Conservation (phyloP, 2,888 invertebrate species). For the Phyllotreta striolata region DNA sequence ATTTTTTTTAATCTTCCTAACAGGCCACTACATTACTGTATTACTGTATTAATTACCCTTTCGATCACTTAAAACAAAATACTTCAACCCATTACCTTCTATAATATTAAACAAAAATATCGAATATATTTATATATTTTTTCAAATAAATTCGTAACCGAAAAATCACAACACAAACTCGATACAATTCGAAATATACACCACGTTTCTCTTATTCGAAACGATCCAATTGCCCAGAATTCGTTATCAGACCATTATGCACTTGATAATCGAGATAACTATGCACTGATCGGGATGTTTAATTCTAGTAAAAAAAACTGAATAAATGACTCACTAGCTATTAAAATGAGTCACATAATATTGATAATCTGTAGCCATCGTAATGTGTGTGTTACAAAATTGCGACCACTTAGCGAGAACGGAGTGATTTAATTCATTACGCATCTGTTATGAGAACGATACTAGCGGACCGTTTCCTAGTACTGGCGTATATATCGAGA, state of each 20-base stretch:
- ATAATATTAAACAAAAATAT: too few relatives aligned
- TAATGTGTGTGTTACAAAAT: slow-evolving; percentile 31
- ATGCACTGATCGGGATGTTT: too few relatives aligned
- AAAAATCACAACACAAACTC: too few relatives aligned
- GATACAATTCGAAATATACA: too few relatives aligned
- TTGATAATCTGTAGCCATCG: slow-evolving; percentile 56
- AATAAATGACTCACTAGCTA: slow-evolving; percentile 57
- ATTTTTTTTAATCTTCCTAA: too few relatives aligned
- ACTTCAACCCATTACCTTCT: not conserved
- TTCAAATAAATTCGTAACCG: too few relatives aligned
- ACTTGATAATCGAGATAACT: slow-evolving; percentile 64
- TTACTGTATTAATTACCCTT: too few relatives aligned
- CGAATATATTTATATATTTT: too few relatives aligned
- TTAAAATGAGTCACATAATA: slow-evolving; percentile 58
- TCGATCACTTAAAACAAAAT: not conserved
- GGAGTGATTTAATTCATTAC: slow-evolving; percentile 35
- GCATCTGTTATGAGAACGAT: slow-evolving; percentile 38
- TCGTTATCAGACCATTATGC: too few relatives aligned
- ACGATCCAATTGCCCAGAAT: too few relatives aligned
- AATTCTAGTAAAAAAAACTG: slow-evolving; percentile 25
- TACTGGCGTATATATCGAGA: slow-evolving; percentile 49
- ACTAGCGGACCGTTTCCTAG: slow-evolving; percentile 48
- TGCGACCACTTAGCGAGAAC: slow-evolving; percentile 23
- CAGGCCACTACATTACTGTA: too few relatives aligned
- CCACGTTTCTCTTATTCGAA: too few relatives aligned